Percentiles rank a stretch among this genome's conserved stretches.
These are phyloP conservation scores for Boloria euphrosyne DNA, from an alignment of 2,888 invertebrate species.

Conservation along the genomic window DNA sequence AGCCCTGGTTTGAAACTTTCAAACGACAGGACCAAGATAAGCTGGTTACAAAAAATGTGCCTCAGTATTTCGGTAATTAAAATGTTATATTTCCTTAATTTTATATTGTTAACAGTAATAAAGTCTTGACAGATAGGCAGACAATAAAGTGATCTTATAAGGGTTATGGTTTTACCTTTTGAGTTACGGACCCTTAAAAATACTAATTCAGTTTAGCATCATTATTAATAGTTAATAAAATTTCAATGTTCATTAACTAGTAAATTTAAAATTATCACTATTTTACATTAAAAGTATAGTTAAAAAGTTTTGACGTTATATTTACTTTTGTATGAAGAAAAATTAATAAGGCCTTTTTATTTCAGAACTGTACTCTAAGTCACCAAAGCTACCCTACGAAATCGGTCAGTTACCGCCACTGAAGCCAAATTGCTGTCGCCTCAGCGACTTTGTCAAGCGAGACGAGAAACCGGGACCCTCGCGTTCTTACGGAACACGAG, in stretches of 20 bases:
- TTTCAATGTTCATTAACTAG: not conserved
- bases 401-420: conserved; percentile 85
- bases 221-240: not conserved
- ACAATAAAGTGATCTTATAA: too few species aligned
- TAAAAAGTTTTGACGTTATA: not conserved
- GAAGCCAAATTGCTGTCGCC: conserved; percentile 80
- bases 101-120: conserved; percentile 1
- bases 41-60: conserved; percentile 83
- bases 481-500: conserved; percentile 69
- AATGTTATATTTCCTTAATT: conserved; percentile 15
- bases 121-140: too few species aligned
- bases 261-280: conserved; percentile 19
- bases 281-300: not conserved
- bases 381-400: conserved; percentile 89
- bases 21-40: conserved; percentile 88
- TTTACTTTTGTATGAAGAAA: not conserved
- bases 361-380: conserved; percentile 81
- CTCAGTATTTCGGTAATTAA: conserved; percentile 80
- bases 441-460: conserved; percentile 72
- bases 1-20: conserved; percentile 91
- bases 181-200: too few species aligned
- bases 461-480: conserved; percentile 70
- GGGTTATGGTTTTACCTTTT: too few species aligned
- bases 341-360: conserved; percentile 45
- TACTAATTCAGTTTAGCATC: not conserved